Percentiles rank a stretch among this genome's conserved stretches.
Conservation (phyloP, 1,140 invertebrate genomes). For the Aphaenogaster ashmeadi region DNA sequence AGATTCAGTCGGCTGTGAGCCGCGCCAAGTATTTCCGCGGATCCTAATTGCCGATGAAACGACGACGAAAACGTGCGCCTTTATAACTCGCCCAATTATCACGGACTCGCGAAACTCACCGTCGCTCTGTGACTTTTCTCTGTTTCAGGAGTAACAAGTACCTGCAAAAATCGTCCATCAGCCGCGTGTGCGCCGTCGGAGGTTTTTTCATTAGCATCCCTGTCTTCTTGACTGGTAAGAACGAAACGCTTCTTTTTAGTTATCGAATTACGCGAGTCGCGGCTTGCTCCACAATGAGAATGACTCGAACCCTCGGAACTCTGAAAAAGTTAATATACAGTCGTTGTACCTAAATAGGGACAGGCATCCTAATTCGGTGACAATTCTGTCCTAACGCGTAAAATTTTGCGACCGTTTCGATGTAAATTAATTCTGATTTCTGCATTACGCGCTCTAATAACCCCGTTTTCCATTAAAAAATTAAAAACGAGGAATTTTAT, state of each 20-base stretch:
- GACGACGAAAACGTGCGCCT: neutral
- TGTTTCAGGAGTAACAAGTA: conserved; percentile 95
- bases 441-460: no score
- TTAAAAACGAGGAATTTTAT: no score
- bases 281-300: neutral
- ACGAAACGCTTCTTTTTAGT: conserved; percentile 14
- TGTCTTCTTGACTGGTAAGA: conserved; percentile 95
- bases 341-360: no score
- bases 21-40: neutral
- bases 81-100: conserved; percentile 67
- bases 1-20: neutral
- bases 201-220: conserved; percentile 98
- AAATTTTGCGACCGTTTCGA: no score
- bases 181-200: conserved; percentile 95
- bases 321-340: neutral
- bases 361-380: no score
- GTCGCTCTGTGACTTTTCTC: conserved; percentile 73
- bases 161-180: conserved; percentile 95
- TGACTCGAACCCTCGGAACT: neutral
- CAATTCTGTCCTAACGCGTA: no score
- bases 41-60: conserved; percentile 20
- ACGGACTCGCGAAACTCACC: conserved; percentile 48
- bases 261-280: neutral
- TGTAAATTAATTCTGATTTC: no score
- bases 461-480: no score